A percentile compares a stretch with the other conserved stretches of the same genome.
Conservation (phyloP, 2,797 vertebrate genomes). For the Periparus ater region DNA sequence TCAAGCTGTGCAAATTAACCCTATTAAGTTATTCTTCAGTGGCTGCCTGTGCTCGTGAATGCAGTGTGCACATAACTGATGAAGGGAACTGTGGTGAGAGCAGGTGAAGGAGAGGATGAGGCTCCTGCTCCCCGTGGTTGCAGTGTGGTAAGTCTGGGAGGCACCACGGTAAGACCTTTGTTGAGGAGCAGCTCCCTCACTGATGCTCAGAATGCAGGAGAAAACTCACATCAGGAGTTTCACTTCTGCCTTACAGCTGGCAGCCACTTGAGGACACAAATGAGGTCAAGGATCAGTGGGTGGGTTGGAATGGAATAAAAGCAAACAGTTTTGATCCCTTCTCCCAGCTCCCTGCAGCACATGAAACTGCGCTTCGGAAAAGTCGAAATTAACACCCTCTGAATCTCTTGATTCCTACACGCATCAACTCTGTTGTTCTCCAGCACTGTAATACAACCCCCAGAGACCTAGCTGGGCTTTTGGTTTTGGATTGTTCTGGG, state of each 20-base stretch:
- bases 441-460: neutral
- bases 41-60: neutral
- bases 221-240: neutral
- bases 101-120: neutral
- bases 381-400: neutral
- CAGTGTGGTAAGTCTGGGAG: neutral
- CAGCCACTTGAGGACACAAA: neutral
- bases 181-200: neutral
- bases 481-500: neutral
- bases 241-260: neutral
- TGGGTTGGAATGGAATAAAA: neutral
- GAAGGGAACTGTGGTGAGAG: neutral
- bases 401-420: neutral
- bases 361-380: neutral
- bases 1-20: constrained; percentile 19
- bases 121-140: neutral
- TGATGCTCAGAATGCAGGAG: neutral
- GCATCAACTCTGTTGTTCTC: neutral
- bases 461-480: neutral
- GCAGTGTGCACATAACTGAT: neutral
- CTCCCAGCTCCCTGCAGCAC: neutral
- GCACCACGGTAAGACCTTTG: neutral
- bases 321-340: neutral
- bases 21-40: neutral
- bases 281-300: neutral